Percentiles rank a stretch among this genome's conserved stretches.
Conservation (phyloP, 2,888 invertebrate genomes). For the Orthosia gothica region DNA sequence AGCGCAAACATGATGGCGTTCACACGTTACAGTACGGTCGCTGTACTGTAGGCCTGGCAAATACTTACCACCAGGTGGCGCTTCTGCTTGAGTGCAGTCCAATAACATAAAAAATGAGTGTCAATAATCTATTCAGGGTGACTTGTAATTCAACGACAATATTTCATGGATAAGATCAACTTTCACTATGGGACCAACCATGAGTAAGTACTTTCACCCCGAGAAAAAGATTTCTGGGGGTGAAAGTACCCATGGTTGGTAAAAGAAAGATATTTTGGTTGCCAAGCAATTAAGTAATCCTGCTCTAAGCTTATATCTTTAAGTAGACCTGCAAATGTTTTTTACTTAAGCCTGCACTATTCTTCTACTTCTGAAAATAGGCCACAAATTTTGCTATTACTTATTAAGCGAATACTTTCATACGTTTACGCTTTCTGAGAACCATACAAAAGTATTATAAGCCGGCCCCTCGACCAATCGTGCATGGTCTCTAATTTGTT, state of each 20-base stretch:
- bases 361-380: not conserved
- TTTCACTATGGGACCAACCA: not conserved
- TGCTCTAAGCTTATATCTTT: not conserved
- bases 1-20: too few species aligned
- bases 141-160: not conserved
- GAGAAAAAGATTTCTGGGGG: too few species aligned
- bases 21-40: too few species aligned
- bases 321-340: not conserved
- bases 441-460: too few species aligned
- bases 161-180: too few species aligned
- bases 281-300: not conserved
- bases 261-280: too few species aligned
- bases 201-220: not conserved
- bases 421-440: too few species aligned
- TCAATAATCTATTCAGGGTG: not conserved
- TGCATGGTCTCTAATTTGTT: too few species aligned
- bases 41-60: too few species aligned
- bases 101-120: not conserved
- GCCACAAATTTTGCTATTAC: too few species aligned
- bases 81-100: conserved; percentile 4
- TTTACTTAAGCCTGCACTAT: not conserved
- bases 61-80: not conserved
- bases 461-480: too few species aligned
- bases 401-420: not conserved
- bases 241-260: too few species aligned